These are phyloP conservation scores for Dryobota labecula DNA, from an alignment of 2,888 invertebrate genomes.

Conservation along the genomic window DNA sequence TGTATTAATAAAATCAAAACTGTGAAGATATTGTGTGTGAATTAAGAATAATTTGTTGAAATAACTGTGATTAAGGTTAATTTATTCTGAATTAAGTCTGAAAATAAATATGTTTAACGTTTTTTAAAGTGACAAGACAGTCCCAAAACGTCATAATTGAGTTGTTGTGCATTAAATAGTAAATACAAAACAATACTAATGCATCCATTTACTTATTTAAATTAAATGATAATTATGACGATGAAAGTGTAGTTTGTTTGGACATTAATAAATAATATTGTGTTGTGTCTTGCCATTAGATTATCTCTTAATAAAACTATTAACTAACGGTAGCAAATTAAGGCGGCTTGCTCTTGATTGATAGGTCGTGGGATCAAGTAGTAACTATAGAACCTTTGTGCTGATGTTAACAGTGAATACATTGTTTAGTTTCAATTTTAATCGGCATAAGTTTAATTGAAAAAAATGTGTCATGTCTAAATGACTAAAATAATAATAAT, in stretches of 20 bases:
- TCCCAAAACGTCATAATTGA: neutral
- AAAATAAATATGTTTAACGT: neutral
- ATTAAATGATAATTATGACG: neutral
- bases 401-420: neutral
- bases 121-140: neutral
- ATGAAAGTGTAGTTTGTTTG: neutral
- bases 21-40: neutral
- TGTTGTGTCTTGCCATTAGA: neutral
- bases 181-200: neutral
- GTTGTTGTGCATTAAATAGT: neutral
- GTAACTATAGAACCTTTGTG: constrained; percentile 1
- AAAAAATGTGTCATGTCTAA: neutral
- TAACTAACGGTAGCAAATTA: neutral
- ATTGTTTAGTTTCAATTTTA: constrained; percentile 4
- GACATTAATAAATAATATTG: neutral
- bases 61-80: neutral
- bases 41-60: neutral
- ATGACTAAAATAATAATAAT: neutral
- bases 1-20: neutral
- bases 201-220: neutral
- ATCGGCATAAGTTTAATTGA: neutral
- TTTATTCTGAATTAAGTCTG: neutral
- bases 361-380: neutral
- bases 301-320: constrained; percentile 16
- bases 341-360: neutral